Evolutionary conservation across 2,797 vertebrate genomes (phyloP).

Genomic region (Peromyscus attwateri): DNA sequence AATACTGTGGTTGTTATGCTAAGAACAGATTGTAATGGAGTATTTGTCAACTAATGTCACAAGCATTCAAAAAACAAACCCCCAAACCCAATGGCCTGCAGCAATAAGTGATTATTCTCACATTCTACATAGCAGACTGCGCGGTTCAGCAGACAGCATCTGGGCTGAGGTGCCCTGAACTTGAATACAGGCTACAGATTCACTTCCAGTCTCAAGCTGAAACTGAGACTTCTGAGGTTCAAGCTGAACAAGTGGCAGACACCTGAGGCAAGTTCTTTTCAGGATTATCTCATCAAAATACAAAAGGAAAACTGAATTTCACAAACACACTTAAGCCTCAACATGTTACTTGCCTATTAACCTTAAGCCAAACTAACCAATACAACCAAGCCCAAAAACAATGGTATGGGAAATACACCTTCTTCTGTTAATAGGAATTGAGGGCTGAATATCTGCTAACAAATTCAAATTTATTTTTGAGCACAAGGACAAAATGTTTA

Average conservation of each 20-base stretch:
- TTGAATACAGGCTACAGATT: neutral
- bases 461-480: neutral
- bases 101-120: neutral
- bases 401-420: neutral
- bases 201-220: neutral
- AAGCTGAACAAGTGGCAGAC: neutral
- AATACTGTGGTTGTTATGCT: neutral
- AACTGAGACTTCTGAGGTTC: neutral
- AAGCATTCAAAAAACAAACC: neutral
- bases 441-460: neutral
- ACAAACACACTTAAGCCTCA: neutral
- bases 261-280: neutral
- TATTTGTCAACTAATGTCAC: neutral
- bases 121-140: fast-evolving
- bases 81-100: neutral
- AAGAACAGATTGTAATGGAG: neutral
- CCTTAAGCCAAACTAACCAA: neutral
- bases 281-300: neutral
- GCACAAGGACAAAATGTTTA: neutral
- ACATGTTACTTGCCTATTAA: neutral
- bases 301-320: neutral
- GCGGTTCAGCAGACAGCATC: neutral
- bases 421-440: neutral
- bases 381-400: neutral
- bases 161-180: neutral